Base-by-base conservation (phyloP, 1,140 invertebrate genomes). In the Drosophila kanapiae region DNA sequence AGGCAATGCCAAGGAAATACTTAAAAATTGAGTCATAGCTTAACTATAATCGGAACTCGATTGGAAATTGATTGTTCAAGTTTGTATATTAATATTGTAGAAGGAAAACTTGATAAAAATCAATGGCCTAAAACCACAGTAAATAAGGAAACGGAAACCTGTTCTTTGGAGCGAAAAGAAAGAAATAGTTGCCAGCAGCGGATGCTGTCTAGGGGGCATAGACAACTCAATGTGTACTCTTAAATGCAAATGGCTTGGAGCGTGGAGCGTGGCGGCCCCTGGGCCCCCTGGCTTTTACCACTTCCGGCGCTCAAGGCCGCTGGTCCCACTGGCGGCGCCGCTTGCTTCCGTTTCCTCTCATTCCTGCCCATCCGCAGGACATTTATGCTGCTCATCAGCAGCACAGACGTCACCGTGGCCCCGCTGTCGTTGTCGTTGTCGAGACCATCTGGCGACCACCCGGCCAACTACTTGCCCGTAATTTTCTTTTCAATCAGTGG, bases 401-500 rank as follows among this genome's bases (percentile, higher is more conserved):
- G 56, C 48, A 63, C 56, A 38, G 70, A 51, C 60, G 67, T 67
- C 63, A 68, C 38, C 42, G 18, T 71, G 42, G 61, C 53, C 53
- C 51, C 31, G 47, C 40, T 35, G 48, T 76, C 59, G 68, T 6
- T 16, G 48, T 16, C 31, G 43, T 49, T 47, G 63, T 77, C 62
- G 62, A 77, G 75, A 77, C 76, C 77, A 79, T 72, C 77, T 79
- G 77, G 76, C 75, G 60, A 13, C 63, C 64, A 61, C 40, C 61
- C 60, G 58, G 54, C 58, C 80, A 78, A 75, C 77, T 80, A 88
- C 72, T 84, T 80, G 84, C 54, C 75, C 85, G 86, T 90, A 84
- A 90, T 83, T 90, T 83, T 78, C 78, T 90, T 90, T 88, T 88
- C 84, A 88, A 88, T 88, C 84, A 90, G 80, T 90, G 74, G 65